Percentiles rank a stretch among this genome's conserved stretches.
Evolutionary conservation across 2,113 vertebrate genomes (phyloP).

Genomic region (Rhinoderma darwinii): DNA sequence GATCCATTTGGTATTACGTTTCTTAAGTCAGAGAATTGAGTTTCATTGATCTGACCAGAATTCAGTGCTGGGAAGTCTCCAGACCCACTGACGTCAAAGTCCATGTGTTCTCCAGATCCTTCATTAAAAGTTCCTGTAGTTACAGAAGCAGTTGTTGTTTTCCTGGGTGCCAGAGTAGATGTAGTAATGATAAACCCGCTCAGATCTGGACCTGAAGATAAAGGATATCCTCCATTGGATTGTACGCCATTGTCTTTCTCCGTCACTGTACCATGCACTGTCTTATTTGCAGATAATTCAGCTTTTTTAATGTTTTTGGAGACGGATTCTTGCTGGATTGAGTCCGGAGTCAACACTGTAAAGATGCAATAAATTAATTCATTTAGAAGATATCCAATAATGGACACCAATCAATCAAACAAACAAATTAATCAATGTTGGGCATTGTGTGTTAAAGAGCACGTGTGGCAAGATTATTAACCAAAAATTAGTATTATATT

Average conservation of each 20-base stretch:
- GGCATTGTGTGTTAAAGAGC: no score
- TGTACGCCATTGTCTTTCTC: neutral
- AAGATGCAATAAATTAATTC: neutral
- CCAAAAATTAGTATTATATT: no score
- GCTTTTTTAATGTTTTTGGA: neutral
- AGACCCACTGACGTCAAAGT: conserved; percentile 14
- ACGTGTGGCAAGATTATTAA: no score
- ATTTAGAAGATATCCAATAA: neutral
- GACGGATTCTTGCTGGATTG: neutral
- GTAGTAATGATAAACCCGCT: neutral
- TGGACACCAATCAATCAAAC: neutral
- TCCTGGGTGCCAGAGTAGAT: neutral
- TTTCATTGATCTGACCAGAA: neutral
- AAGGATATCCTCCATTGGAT: neutral
- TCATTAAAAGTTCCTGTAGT: neutral
- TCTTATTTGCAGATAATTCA: neutral
- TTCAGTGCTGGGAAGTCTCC: neutral
- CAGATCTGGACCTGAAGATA: neutral
- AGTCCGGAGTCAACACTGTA: neutral
- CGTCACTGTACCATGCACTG: neutral
- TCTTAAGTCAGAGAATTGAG: neutral
- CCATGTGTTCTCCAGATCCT: neutral
- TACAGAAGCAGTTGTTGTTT: neutral
- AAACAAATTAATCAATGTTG: no score
- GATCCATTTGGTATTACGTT: neutral